Base-by-base conservation (phyloP, 2,797 vertebrate species). In the Ceyx erithaca region DNA sequence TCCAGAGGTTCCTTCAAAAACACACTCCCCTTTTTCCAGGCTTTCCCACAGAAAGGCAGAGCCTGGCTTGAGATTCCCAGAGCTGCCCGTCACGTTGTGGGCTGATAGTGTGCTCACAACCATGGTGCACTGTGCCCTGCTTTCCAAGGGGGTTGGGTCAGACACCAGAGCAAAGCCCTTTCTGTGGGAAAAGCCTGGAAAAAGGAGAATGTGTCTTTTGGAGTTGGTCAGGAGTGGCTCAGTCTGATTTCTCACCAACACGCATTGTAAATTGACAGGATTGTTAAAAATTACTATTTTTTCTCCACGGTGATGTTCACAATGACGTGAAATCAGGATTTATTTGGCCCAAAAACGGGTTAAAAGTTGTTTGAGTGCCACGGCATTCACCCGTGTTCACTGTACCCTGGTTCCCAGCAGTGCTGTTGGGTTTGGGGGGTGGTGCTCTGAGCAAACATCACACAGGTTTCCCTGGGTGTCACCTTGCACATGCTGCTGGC, bases 401-500 rank as follows among this genome's bases (percentile, higher is more conserved):
- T 69, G 84, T 68, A 11, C 12, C 28, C 33, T 1, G 2, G 13
- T 40, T 49, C 35, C 37, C 1, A 6, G 33, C 3, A 5, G 15
- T 46, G 43, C 37, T 1, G 18, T 49, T 9, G 5, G 6, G 10
- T 20, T 40, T 28, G 45, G 3, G 52, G 45, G 68, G 80, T 73
- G 68, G 15, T 77, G 6, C 72, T 91, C 84, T 57, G 75, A 64
- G 66, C 81, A 83, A 31, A 45, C 10, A 15, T 70, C 85, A 57
- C 76, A 21, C 75, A 18, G 49, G 78, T 81, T 80, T 92, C 59
- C 40, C 57, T 9, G 73, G 75, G 45, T 93, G 43, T 96, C 80
- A 22, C 75, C 4, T 92, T 90, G 84, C 95, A 90, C 14, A 49
- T 2, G n/a, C 52, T 73, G 92, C 87, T 87, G 87, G 85, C 93